Percentiles rank a stretch among this genome's conserved stretches.
phyloP scores from a whole-genome alignment of 2,797 vertebrate species.

The Salmo trutta region DNA sequence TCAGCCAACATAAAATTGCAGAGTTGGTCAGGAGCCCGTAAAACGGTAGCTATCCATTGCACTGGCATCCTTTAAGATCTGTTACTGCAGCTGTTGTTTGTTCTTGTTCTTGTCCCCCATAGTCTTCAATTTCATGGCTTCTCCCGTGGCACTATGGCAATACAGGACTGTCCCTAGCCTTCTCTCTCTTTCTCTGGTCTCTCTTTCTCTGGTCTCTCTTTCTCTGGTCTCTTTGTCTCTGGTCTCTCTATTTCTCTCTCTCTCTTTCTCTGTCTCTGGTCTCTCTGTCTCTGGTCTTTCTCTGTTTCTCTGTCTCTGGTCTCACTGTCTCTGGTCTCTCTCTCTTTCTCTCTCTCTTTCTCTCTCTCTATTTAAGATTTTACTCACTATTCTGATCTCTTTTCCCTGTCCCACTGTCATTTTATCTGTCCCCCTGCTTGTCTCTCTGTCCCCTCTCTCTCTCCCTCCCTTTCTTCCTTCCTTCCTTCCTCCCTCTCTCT shows the following conservation, averaged over 20 bases:
- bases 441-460: slow-evolving; percentile 1
- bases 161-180: neutral
- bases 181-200: too few species aligned
- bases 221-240: too few species aligned
- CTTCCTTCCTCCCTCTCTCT: slow-evolving; percentile 24
- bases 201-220: too few species aligned
- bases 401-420: neutral
- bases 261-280: too few species aligned
- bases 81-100: neutral
- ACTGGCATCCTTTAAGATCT: too few species aligned
- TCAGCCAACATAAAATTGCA: too few species aligned
- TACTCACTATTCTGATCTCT: slow-evolving; percentile 1
- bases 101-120: neutral
- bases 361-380: slow-evolving; percentile 1
- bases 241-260: too few species aligned
- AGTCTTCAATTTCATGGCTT: neutral
- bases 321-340: too few species aligned
- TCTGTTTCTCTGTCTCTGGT: too few species aligned
- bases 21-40: too few species aligned
- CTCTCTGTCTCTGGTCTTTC: too few species aligned
- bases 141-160: neutral
- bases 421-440: neutral
- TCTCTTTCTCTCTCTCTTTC: neutral
- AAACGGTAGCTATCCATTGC: too few species aligned
- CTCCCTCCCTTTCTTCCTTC: neutral